phyloP scores from a whole-genome alignment of 2,888 invertebrate genomes.

The Emmelina monodactyla region DNA sequence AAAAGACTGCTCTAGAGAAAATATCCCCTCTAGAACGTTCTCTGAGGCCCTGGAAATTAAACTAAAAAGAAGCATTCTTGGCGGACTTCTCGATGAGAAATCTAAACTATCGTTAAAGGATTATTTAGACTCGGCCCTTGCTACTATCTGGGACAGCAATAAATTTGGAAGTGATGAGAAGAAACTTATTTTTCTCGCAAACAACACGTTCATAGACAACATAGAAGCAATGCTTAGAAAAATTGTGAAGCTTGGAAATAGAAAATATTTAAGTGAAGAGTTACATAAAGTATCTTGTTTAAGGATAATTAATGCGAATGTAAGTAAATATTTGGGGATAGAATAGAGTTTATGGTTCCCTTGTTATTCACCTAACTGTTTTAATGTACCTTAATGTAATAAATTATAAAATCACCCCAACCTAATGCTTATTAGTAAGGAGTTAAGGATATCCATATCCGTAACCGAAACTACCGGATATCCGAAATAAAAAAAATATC shows the following conservation, averaged over 20 bases:
- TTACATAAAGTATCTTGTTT: slow-evolving; percentile 30
- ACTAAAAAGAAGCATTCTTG: slow-evolving; percentile 35
- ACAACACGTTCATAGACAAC: slow-evolving; percentile 38
- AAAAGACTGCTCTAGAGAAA: slow-evolving; percentile 23
- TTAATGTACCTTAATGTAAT: no score
- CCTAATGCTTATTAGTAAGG: no score
- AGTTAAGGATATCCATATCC: no score
- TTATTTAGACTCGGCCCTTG: slow-evolving; percentile 39
- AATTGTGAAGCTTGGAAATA: slow-evolving; percentile 27
- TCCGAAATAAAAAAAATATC: no score
- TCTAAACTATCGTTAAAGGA: slow-evolving; percentile 32
- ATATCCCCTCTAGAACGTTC: slow-evolving; percentile 26
- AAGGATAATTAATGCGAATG: slow-evolving; percentile 37
- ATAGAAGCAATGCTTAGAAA: slow-evolving; percentile 32
- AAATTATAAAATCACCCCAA: no score
- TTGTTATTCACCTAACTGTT: no score
- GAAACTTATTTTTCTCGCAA: slow-evolving; percentile 35
- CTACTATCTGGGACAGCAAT: slow-evolving; percentile 44
- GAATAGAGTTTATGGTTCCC: no score
- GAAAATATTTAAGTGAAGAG: slow-evolving; percentile 27
- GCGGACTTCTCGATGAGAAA: slow-evolving; percentile 32
- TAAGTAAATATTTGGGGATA: no score
- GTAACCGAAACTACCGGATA: no score
- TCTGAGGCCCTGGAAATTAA: slow-evolving; percentile 34
- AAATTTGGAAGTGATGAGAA: slow-evolving; percentile 37